phyloP scores from a whole-genome alignment of 2,797 vertebrate genomes.

The Neopelma chrysocephalum region DNA sequence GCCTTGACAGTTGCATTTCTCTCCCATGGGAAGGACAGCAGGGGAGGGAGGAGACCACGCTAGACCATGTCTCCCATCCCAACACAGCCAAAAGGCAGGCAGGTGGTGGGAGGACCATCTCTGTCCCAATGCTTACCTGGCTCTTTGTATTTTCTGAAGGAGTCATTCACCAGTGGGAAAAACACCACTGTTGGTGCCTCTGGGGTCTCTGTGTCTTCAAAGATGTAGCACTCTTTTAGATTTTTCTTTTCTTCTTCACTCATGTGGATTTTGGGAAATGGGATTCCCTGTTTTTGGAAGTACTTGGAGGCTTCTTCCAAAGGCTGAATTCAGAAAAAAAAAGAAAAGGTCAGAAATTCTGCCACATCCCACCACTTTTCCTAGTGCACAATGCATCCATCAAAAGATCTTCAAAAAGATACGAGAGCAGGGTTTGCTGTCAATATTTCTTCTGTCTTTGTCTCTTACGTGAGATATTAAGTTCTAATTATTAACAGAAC shows the following conservation, averaged over 20 bases:
- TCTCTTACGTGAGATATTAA: neutral
- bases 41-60: accelerated
- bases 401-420: neutral
- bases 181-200: conserved; percentile 79
- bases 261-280: conserved; percentile 80
- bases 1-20: neutral
- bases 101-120: neutral
- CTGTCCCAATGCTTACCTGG: conserved; percentile 75
- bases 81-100: neutral
- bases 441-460: neutral
- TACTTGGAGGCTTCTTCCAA: conserved; percentile 80
- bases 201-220: conserved; percentile 72
- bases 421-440: accelerated
- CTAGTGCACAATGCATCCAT: neutral
- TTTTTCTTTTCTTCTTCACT: conserved; percentile 70
- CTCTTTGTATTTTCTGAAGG: conserved; percentile 81
- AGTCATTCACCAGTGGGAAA: conserved; percentile 82
- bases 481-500: neutral
- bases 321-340: conserved; percentile 67
- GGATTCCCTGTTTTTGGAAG: conserved; percentile 78
- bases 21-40: neutral
- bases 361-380: neutral
- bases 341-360: neutral
- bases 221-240: conserved; percentile 83
- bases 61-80: neutral